These are phyloP conservation scores for Chaunax sp. DNA, from an alignment of 2,797 vertebrate species.

Conservation along the genomic window DNA sequence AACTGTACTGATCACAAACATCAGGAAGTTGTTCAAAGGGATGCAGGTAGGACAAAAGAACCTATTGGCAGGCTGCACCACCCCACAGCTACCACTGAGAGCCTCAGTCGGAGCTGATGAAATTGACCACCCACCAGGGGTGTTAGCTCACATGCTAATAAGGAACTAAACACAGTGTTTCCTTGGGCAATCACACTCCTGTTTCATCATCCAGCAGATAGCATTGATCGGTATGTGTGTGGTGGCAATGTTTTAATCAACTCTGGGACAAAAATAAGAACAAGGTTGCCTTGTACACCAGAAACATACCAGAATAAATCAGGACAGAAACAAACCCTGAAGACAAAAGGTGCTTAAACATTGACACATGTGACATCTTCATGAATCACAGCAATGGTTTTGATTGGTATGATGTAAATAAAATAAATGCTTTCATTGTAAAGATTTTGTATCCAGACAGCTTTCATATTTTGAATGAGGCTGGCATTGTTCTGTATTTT, in stretches of 20 bases:
- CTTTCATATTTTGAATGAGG: no score
- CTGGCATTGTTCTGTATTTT: no score
- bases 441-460: no score
- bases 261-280: constrained; percentile 14
- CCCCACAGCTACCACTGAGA: constrained; percentile 32
- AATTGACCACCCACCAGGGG: constrained; percentile 31
- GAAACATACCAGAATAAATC: no score
- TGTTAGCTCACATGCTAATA: constrained; percentile 52
- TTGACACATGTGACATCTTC: no score
- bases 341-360: no score
- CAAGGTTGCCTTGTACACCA: neutral
- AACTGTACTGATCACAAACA: neutral
- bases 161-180: constrained; percentile 43
- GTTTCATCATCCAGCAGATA: constrained; percentile 53
- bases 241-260: no score
- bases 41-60: constrained; percentile 33
- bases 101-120: constrained; percentile 35
- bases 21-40: constrained; percentile 29
- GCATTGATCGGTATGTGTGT: constrained; percentile 57
- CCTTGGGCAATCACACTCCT: constrained; percentile 48
- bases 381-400: no score
- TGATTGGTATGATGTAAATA: no score
- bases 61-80: constrained; percentile 44
- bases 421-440: no score
- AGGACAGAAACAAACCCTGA: no score